Conservation (phyloP, 23 tunicate species). For the Halocynthia aurantium region DNA sequence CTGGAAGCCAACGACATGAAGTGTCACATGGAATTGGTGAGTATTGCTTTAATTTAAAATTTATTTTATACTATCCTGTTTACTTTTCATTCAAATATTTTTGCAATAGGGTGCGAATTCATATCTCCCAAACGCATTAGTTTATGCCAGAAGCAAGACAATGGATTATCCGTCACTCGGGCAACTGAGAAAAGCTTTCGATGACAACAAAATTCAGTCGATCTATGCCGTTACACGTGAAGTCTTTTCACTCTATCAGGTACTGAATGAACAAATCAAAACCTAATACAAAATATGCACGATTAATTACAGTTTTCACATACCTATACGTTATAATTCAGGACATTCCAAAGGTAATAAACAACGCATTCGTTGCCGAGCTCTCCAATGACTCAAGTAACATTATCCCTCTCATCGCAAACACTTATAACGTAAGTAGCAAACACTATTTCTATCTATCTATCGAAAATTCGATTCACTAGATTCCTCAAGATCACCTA, state of each 20-base stretch:
- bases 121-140: slow-evolving; percentile 25
- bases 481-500: too few species aligned
- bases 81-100: background rate
- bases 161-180: slow-evolving; percentile 89
- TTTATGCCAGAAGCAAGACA: slow-evolving; percentile 62
- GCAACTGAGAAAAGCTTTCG: slow-evolving; percentile 59
- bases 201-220: slow-evolving; percentile 56
- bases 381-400: slow-evolving; percentile 59
- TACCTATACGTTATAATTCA: slow-evolving; percentile 3
- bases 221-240: slow-evolving; percentile 80
- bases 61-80: background rate
- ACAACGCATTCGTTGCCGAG: slow-evolving; percentile 43
- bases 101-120: slow-evolving; percentile 36
- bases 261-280: background rate
- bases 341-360: slow-evolving; percentile 47
- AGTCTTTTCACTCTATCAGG: slow-evolving; percentile 49
- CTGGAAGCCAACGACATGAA: slow-evolving; percentile 83
- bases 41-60: background rate
- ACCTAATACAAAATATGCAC: background rate
- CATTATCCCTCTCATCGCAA: slow-evolving; percentile 45
- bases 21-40: slow-evolving; percentile 50
- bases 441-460: too few species aligned
- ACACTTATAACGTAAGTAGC: slow-evolving; percentile 60
- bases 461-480: too few species aligned
- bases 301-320: slow-evolving; percentile 16